phyloP scores from a whole-genome alignment of 2,113 vertebrate species.

The Oncorhynchus keta region DNA sequence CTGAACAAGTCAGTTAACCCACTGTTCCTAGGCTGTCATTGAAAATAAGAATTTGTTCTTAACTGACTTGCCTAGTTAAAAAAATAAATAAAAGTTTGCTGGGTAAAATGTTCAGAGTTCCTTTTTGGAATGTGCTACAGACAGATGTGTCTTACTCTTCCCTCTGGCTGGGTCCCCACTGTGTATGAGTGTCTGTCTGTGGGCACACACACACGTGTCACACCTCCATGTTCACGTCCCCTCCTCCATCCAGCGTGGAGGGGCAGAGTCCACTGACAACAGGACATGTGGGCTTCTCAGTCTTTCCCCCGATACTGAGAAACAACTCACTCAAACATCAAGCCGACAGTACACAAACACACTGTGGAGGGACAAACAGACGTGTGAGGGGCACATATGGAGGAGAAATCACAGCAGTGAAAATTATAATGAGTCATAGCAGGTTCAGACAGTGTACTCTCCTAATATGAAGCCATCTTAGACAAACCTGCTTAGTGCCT shows the following conservation, averaged over 20 bases:
- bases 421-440: background rate
- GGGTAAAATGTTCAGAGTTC: too few relatives aligned
- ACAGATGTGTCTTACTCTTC: background rate
- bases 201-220: background rate
- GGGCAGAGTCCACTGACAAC: constrained; percentile 70
- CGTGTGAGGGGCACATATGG: background rate
- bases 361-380: constrained; percentile 12
- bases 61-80: too few relatives aligned
- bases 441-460: too few relatives aligned
- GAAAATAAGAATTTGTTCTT: too few relatives aligned
- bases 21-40: too few relatives aligned
- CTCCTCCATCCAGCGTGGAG: constrained; percentile 68
- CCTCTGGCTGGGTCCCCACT: background rate
- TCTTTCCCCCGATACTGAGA: too few relatives aligned
- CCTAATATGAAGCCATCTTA: background rate
- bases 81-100: too few relatives aligned
- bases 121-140: background rate
- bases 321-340: background rate
- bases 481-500: too few relatives aligned
- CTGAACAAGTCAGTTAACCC: too few relatives aligned
- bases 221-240: constrained; percentile 21
- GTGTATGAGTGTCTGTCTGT: too few relatives aligned
- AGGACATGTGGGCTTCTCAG: background rate
- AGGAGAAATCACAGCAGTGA: background rate
- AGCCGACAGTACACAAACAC: background rate